Percentiles rank a stretch among this genome's conserved stretches.
Conservation (phyloP, 2,797 vertebrate genomes). For the Microctenopoma stevenorrisi region DNA sequence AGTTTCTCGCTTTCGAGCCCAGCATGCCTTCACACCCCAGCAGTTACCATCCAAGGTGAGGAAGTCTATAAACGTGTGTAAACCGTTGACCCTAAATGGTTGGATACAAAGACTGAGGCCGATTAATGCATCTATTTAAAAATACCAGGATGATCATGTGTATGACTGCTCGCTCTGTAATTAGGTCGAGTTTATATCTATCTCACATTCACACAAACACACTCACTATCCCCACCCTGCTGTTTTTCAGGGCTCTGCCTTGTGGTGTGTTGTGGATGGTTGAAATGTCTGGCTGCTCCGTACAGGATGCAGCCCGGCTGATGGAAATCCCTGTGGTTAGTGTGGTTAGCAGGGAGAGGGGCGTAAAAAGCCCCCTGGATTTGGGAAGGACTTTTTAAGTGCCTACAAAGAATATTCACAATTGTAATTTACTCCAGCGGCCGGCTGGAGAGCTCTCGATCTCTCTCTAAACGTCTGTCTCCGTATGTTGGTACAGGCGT, state of each 20-base stretch:
- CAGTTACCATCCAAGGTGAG: slow-evolving; percentile 56
- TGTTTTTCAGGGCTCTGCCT: slow-evolving; percentile 67
- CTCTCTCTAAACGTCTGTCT: slow-evolving; percentile 20
- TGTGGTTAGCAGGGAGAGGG: slow-evolving; percentile 76
- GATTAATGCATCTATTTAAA: slow-evolving; percentile 23
- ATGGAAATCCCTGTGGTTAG: slow-evolving; percentile 84
- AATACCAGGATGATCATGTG: slow-evolving; percentile 9
- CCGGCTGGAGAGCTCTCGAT: slow-evolving; percentile 17
- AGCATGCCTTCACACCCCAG: slow-evolving; percentile 75
- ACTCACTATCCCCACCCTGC: slow-evolving; percentile 63
- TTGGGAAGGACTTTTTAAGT: slow-evolving; percentile 80
- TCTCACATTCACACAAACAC: slow-evolving; percentile 41
- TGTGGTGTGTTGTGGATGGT: slow-evolving; percentile 76
- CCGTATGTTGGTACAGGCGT: background rate
- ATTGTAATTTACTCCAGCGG: slow-evolving; percentile 67
- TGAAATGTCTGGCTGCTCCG: slow-evolving; percentile 79
- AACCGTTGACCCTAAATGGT: too few species aligned
- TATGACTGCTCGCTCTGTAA: slow-evolving; percentile 32
- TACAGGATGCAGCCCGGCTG: slow-evolving; percentile 79
- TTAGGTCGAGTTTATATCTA: slow-evolving; percentile 34
- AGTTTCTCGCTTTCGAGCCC: slow-evolving; percentile 35
- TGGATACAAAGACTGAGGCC: background rate
- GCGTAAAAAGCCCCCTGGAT: slow-evolving; percentile 76
- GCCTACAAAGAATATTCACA: slow-evolving; percentile 77
- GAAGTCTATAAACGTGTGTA: slow-evolving; percentile 43